Evolutionary conservation across 2,797 vertebrate genomes (phyloP), one percentile per base, ranked within the genome.

Genomic region (Pangasius macronema): DNA sequence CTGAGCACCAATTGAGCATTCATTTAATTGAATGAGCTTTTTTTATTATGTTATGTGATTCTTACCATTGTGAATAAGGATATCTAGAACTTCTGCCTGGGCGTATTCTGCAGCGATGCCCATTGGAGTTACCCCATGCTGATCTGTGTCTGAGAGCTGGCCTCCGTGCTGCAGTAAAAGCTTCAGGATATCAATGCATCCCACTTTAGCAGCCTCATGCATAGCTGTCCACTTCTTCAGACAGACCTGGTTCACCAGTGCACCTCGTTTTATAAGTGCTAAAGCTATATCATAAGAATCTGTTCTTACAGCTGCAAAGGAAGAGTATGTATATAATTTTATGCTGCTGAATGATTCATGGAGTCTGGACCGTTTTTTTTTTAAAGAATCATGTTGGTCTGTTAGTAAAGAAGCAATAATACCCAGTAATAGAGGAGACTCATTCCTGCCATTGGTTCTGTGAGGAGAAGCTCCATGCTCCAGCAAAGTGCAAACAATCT

Each of bases 131-230:
- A 96, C 94, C 13, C 97, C 97, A 8, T 95, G 95, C 7, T 93
- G 92, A 2, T 97, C 96, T 87, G 80, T 95, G 80, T 96, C 94
- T 87, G 96, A 95, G 0, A 96, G 91, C 0, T 91, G 93, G n/a
- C 95, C 96, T 5, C 96, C 94, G 0, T 96, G 95, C 89, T 94
- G 95, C 72, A 98, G 91, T 67, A 99, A 94, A 90, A 98, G 90
- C 83, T 95, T 93, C 75, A 96, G 46, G 80, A 97, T 92, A 39
- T 97, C 97, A 49, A 88, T 92, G 72, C 90, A 91, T 39, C 96
- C 97, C n/a, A 94, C 91, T 88, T 96, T 96, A 59, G 97, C 97
- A 3, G 96, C 97, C 93, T 98, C 97, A 0, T 98, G 97, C 92
- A 97, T 92, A 5, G 96, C 96, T 0, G 96, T 97, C 97, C 97